Conservation (phyloP, 2,888 invertebrate species). For the Nipponacmea schrenckii region DNA sequence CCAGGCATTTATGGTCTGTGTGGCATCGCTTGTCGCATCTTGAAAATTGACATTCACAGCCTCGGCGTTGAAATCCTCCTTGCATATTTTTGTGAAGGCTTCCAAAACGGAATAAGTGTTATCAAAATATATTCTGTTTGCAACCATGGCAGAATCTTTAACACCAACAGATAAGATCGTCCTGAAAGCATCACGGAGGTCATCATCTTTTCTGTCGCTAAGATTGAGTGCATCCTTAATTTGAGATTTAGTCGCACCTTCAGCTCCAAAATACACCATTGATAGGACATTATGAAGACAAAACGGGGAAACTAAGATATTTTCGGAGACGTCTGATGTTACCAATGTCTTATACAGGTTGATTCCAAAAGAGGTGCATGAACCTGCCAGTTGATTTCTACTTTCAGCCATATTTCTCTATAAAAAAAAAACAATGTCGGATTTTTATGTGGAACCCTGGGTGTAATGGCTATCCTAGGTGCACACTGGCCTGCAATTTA, state of each 20-base stretch:
- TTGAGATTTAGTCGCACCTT: background rate
- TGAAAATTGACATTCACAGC: background rate
- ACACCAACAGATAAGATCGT: background rate
- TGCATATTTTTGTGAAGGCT: background rate
- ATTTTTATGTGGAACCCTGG: too few relatives aligned
- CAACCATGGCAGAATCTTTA: background rate
- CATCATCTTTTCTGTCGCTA: background rate
- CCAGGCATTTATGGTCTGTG: background rate
- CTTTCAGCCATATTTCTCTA: background rate
- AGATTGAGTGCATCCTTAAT: background rate
- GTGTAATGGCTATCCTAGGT: too few relatives aligned
- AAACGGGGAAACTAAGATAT: background rate
- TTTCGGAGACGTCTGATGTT: background rate
- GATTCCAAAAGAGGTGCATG: background rate
- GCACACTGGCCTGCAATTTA: too few relatives aligned
- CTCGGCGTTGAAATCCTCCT: background rate
- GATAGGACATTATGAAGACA: background rate
- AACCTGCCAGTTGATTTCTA: background rate
- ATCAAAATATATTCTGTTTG: background rate
- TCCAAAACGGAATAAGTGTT: background rate
- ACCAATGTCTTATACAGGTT: background rate
- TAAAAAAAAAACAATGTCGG: background rate
- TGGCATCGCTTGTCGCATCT: background rate
- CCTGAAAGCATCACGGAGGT: background rate
- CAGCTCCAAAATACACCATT: background rate